Evolutionary conservation across 2,113 vertebrate genomes (phyloP).

Genomic region (Rattus rattus): DNA sequence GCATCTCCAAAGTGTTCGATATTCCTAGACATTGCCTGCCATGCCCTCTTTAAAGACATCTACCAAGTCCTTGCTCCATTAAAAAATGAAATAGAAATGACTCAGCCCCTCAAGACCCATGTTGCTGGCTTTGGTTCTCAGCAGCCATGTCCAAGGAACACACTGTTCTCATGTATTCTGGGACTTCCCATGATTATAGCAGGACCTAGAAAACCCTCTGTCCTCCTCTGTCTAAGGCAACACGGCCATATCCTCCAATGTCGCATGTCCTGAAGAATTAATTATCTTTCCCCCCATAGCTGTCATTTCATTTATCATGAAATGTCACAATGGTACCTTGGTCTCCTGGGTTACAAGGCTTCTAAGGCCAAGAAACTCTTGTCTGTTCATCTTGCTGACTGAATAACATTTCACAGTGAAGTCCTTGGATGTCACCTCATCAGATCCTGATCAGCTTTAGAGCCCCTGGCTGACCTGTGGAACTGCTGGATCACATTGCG

Average conservation of each 20-base stretch:
- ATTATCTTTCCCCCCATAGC: not conserved
- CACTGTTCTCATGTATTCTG: not conserved
- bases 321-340: not conserved
- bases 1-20: not conserved
- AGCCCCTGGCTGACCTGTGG: not conserved
- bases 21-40: not conserved
- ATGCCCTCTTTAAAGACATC: not conserved
- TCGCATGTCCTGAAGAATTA: no score
- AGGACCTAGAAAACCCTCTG: not conserved
- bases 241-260: not conserved
- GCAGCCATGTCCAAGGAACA: not conserved
- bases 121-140: not conserved
- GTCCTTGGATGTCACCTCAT: not conserved
- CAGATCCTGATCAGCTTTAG: not conserved
- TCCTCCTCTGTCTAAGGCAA: not conserved
- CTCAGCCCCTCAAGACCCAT: not conserved
- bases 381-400: not conserved
- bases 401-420: not conserved
- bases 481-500: not conserved
- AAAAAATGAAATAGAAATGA: not conserved
- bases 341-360: not conserved
- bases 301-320: not conserved
- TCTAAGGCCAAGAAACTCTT: not conserved
- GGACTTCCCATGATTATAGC: not conserved
- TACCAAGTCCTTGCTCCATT: not conserved